Evolutionary conservation across 1,140 invertebrate genomes (phyloP).

Genomic region (Zophobas morio): DNA sequence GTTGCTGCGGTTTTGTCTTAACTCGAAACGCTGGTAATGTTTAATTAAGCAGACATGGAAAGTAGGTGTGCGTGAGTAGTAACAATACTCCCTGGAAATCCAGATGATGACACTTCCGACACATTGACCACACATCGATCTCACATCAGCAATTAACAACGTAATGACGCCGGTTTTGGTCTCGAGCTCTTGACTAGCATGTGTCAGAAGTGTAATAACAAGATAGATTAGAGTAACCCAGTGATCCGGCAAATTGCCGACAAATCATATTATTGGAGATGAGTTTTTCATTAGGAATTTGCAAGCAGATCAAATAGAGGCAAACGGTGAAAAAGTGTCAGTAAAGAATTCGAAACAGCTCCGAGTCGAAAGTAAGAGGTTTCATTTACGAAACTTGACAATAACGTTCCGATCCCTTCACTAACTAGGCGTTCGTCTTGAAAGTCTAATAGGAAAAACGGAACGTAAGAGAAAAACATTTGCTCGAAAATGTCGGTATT

Average conservation of each 20-base stretch:
- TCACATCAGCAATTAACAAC: no score
- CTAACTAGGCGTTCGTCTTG: slow-evolving; percentile 11
- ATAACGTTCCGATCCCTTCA: slow-evolving; percentile 7
- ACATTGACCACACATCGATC: no score
- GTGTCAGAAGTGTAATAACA: slow-evolving; percentile 31
- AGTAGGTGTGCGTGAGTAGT: no score
- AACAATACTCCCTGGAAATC: no score
- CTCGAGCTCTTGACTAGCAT: not conserved
- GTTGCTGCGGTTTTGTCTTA: no score
- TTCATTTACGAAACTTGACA: slow-evolving; percentile 10
- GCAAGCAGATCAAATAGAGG: slow-evolving; percentile 24
- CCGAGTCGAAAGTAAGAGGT: not conserved
- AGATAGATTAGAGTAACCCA: slow-evolving; percentile 20
- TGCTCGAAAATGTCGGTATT: not conserved
- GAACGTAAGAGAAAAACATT: slow-evolving; percentile 3
- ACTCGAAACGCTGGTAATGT: no score
- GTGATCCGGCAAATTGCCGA: slow-evolving; percentile 28
- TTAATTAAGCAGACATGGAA: no score
- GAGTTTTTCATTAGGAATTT: slow-evolving; percentile 30
- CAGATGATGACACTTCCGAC: no score
- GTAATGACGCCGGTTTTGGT: no score
- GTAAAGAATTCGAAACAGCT: slow-evolving; percentile 9
- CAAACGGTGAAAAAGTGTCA: not conserved
- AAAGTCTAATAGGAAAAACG: slow-evolving; percentile 11
- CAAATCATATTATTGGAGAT: slow-evolving; percentile 28